A percentile compares a stretch with the other conserved stretches of the same genome.
These are phyloP conservation scores for Ditylenchus dipsaci DNA, from an alignment of 1,140 invertebrate species.

Conservation along the genomic window DNA sequence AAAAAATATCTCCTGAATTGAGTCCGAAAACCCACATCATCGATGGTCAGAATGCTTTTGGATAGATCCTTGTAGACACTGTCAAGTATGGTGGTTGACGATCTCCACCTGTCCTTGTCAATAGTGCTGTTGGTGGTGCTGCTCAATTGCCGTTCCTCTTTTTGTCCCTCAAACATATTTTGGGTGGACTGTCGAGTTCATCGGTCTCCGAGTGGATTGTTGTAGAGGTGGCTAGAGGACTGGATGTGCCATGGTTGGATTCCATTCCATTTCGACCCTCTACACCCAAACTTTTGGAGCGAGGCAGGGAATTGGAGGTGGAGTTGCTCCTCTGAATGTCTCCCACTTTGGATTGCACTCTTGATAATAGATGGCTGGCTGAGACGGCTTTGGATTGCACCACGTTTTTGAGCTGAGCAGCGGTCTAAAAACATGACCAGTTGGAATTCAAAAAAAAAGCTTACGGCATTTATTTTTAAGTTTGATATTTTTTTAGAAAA, in stretches of 20 bases:
- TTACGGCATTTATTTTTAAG: too few relatives aligned
- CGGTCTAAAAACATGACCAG: conserved; percentile 33
- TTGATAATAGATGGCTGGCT: not conserved
- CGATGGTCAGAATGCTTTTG: conserved; percentile 54
- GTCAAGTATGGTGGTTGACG: conserved; percentile 53
- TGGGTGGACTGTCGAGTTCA: conserved; percentile 13
- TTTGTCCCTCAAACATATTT: conserved; percentile 52
- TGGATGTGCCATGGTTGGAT: not conserved
- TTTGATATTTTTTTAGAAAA: too few relatives aligned
- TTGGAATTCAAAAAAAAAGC: too few relatives aligned
- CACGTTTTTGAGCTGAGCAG: conserved; percentile 26
- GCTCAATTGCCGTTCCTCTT: conserved; percentile 37
- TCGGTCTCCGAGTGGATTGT: not conserved
- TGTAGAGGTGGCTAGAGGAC: not conserved
- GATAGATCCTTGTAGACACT: conserved; percentile 50
- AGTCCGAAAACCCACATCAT: conserved; percentile 38
- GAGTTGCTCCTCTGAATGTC: not conserved
- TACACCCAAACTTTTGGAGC: conserved; percentile 17
- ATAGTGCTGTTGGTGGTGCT: conserved; percentile 4
- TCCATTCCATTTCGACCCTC: not conserved
- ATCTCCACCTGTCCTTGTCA: conserved; percentile 50
- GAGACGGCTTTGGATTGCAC: not conserved
- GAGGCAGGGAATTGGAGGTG: conserved; percentile 22
- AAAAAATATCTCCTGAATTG: not conserved
- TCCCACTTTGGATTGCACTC: not conserved